Evolutionary conservation across 2,797 vertebrate species (phyloP).

Genomic region (Naso thynnoides): DNA sequence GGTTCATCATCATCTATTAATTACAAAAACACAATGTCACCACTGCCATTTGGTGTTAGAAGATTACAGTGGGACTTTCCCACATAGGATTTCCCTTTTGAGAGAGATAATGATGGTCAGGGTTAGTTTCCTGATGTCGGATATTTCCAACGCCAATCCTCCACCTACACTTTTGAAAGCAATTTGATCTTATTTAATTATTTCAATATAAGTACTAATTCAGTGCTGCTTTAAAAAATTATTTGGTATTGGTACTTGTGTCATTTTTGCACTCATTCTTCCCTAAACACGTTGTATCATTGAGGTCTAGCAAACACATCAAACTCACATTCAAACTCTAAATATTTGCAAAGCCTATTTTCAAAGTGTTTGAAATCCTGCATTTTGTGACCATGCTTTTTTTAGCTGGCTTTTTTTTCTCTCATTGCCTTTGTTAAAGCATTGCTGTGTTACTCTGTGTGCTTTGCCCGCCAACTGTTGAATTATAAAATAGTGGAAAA

Average conservation of each 20-base stretch:
- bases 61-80: not conserved
- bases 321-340: too few relatives aligned
- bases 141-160: too few relatives aligned
- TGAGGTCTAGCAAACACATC: too few relatives aligned
- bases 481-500: not conserved
- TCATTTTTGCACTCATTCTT: too few relatives aligned
- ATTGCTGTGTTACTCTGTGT: not conserved
- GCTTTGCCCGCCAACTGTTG: not conserved
- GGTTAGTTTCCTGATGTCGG: too few relatives aligned
- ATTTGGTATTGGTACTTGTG: too few relatives aligned
- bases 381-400: too few relatives aligned
- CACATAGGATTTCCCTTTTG: not conserved
- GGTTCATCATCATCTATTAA: constrained; percentile 2
- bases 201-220: too few relatives aligned
- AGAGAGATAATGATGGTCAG: not conserved
- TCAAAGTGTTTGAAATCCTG: not conserved
- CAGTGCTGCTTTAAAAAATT: too few relatives aligned
- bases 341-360: not conserved
- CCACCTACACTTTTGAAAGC: too few relatives aligned
- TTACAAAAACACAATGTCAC: not conserved
- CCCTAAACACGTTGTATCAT: too few relatives aligned
- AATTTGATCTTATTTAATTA: too few relatives aligned
- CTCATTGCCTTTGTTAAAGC: not conserved
- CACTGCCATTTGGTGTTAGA: not conserved
- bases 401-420: not conserved